A percentile compares a stretch with the other conserved stretches of the same genome.
phyloP scores from a whole-genome alignment of 2,888 invertebrate species.

The Lottia gigantea region DNA sequence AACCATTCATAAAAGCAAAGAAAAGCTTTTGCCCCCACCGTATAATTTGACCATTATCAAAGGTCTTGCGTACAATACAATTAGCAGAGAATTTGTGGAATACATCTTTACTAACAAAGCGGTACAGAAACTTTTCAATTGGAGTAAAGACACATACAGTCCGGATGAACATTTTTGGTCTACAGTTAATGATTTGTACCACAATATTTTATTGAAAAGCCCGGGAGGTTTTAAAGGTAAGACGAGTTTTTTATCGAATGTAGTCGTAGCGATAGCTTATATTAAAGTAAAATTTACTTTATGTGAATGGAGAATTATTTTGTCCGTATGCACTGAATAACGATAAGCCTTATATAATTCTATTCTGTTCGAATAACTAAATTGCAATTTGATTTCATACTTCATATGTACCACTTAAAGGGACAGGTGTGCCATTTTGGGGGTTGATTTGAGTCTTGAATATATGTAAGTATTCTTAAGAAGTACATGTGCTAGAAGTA shows the following conservation, averaged over 20 bases:
- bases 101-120: slow-evolving; percentile 40
- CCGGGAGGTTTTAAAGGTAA: slow-evolving; percentile 50
- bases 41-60: slow-evolving; percentile 43
- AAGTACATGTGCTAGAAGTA: too few relatives aligned
- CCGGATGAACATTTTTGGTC: slow-evolving; percentile 62
- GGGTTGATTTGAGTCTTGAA: too few relatives aligned
- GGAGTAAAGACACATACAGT: slow-evolving; percentile 50
- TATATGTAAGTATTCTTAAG: too few relatives aligned
- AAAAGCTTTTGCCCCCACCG: slow-evolving; percentile 36
- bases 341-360: too few relatives aligned
- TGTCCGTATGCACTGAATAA: too few relatives aligned
- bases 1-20: slow-evolving; percentile 27
- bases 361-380: too few relatives aligned
- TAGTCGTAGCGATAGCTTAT: too few relatives aligned
- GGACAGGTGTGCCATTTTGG: too few relatives aligned
- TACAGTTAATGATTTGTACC: slow-evolving; percentile 46
- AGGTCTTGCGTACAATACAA: slow-evolving; percentile 53
- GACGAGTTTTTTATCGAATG: background rate
- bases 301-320: too few relatives aligned
- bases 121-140: slow-evolving; percentile 41
- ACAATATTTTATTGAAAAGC: slow-evolving; percentile 45
- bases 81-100: slow-evolving; percentile 49
- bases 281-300: too few relatives aligned
- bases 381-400: too few relatives aligned
- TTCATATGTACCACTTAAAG: too few relatives aligned